phyloP scores from a whole-genome alignment of 2,113 vertebrate species.

The Oncorhynchus clarkii region DNA sequence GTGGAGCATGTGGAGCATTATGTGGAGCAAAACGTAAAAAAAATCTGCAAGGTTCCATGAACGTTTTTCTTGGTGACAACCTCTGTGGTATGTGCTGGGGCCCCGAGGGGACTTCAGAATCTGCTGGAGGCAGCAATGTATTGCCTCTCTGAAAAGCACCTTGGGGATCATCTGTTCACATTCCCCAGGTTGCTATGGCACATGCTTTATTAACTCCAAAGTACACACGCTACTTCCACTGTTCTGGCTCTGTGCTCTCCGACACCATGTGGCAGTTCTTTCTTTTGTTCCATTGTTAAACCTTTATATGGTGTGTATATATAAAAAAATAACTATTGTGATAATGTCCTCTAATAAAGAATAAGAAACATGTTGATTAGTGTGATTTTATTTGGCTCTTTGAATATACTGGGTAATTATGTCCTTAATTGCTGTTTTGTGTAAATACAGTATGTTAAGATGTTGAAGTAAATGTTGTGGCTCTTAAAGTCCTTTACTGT shows the following conservation, averaged over 20 bases:
- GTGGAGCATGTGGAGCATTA: slow-evolving; percentile 18
- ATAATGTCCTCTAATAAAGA: too few species aligned
- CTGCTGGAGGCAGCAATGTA: slow-evolving; percentile 24
- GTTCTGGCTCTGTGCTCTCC: not conserved
- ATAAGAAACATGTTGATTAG: too few species aligned
- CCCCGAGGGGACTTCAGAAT: slow-evolving; percentile 3
- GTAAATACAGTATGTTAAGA: too few species aligned
- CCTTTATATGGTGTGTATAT: too few species aligned
- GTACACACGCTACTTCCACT: not conserved
- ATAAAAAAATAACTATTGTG: too few species aligned
- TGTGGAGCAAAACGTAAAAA: slow-evolving; percentile 2
- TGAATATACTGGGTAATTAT: too few species aligned
- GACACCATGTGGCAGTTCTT: not conserved
- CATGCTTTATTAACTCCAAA: slow-evolving; percentile 19
- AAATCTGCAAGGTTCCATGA: slow-evolving; percentile 11
- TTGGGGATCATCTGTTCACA: slow-evolving; percentile 6
- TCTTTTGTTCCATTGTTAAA: not conserved
- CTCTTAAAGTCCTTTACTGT: not conserved
- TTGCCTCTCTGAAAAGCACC: slow-evolving; percentile 4
- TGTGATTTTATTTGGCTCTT: too few species aligned
- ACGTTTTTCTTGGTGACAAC: slow-evolving; percentile 21
- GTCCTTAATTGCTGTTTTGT: too few species aligned
- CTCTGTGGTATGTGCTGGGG: not conserved
- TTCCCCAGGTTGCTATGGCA: not conserved
- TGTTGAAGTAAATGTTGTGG: not conserved